Evolutionary conservation across 2,113 vertebrate genomes (phyloP), one percentile per base, ranked within the genome.

Genomic region (Sylvia atricapilla): DNA sequence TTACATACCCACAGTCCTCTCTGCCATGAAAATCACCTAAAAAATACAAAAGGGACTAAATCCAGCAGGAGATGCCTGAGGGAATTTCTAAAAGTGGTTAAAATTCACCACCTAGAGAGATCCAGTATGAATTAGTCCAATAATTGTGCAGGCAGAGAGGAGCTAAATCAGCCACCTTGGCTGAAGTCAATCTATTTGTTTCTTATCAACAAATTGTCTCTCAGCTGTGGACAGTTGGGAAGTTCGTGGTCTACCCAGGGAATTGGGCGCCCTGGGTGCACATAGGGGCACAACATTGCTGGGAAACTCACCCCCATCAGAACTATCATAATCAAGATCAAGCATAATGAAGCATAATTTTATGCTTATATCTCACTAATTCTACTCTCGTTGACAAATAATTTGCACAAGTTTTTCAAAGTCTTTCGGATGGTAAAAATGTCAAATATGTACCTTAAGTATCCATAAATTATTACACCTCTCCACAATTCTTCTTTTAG

Each of bases 261-360:
- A 41, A 74, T 11, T 23, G 17, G 47, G 20, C 12, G 16, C 17
- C 31, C 33, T 77, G 43, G 19, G 2, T n/a, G 15, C n/a, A 19
- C 11, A 23, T 0, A 21, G 39, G 33, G 46, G 10, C 35, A 37
- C 16, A 37, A 11, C 2, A 4, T 24, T 67, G 41, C 43, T 5
- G 1, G 37, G 14, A 56, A 15, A 43, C 6, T 25, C 33, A 66
- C 7, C 31, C 35, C 15, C 9, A 41, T 4, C 33, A 72, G 17
- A 58, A 4, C 13, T 59, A 44, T 23, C 33, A 30, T 3, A 4
- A 50, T 50, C 37, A 37, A 37, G 37, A 37, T 37, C 37, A 37
- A 37, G 37, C 37, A 37, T 37, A 37, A 37, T 37, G 37, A 37
- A 44, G 27, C 33, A 30, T 3, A 4, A 50, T 50, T 74, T 78